Evolutionary conservation across 2,797 vertebrate species (phyloP).

Genomic region (Iguana delicatissima): DNA sequence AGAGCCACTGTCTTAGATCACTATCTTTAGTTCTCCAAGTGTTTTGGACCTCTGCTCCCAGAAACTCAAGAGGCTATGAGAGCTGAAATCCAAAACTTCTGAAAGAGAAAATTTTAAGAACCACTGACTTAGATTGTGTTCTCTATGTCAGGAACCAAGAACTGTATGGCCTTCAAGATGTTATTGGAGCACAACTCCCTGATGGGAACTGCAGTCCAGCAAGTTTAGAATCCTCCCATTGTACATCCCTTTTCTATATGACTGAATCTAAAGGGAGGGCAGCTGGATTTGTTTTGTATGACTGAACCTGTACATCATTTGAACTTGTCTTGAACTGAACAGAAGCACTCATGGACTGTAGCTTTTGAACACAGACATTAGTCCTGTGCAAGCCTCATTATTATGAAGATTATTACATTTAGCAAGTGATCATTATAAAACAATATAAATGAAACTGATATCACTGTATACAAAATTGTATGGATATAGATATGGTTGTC

Average conservation of each 20-base stretch:
- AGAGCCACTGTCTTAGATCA: neutral
- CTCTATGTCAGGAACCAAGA: neutral
- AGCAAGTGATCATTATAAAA: slow-evolving; percentile 42
- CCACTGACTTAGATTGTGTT: neutral
- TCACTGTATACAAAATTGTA: neutral
- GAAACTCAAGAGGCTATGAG: no score
- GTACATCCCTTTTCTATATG: neutral
- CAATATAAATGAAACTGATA: slow-evolving; percentile 25
- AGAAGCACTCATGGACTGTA: neutral
- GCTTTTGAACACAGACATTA: neutral
- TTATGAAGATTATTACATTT: slow-evolving; percentile 9
- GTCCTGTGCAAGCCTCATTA: neutral
- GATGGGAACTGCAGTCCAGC: neutral
- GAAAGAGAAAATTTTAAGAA: neutral
- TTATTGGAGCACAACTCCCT: neutral
- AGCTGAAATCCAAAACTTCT: neutral
- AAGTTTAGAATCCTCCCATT: neutral
- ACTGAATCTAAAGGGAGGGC: neutral
- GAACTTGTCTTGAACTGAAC: neutral
- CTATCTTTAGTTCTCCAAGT: neutral
- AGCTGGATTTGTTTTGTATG: neutral
- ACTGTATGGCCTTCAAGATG: neutral
- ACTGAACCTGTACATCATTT: neutral
- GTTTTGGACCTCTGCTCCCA: neutral
- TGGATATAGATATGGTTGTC: no score